Evolutionary conservation across 2,113 vertebrate genomes (phyloP).

Genomic region (Addax nasomaculatus): DNA sequence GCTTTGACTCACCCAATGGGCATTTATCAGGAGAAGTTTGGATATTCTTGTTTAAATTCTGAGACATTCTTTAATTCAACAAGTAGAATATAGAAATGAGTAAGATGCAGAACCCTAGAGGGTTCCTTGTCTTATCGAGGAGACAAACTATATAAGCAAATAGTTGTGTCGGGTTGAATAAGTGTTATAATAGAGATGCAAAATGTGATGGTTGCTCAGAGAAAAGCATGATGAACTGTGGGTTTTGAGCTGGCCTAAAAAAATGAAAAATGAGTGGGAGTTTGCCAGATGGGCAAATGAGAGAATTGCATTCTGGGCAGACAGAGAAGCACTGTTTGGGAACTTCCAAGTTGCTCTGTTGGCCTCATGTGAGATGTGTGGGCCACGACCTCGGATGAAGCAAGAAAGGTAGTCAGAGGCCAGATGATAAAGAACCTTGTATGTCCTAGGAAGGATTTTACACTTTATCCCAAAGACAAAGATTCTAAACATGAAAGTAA

Average conservation of each 20-base stretch:
- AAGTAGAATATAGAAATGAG: neutral
- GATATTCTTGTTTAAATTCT: conserved; percentile 17
- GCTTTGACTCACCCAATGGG: conserved; percentile 4
- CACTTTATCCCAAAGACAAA: conserved; percentile 40
- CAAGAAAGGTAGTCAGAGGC: conserved; percentile 37
- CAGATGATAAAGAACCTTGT: conserved; percentile 52
- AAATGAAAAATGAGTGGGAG: conserved; percentile 15
- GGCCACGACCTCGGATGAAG: conserved; percentile 33
- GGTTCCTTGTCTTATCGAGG: neutral
- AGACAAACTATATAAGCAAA: conserved; percentile 25
- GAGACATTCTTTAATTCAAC: conserved; percentile 24
- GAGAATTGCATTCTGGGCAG: conserved; percentile 39
- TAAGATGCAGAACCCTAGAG: neutral
- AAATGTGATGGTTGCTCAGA: neutral
- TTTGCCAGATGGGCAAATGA: conserved; percentile 52
- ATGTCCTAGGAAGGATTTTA: conserved; percentile 56
- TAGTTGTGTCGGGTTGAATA: neutral
- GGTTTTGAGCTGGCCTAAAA: conserved; percentile 43
- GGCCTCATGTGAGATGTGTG: conserved; percentile 43
- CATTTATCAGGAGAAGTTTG: conserved; percentile 16
- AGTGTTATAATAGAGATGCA: neutral
- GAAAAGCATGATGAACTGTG: conserved; percentile 25
- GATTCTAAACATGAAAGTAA: conserved; percentile 47
- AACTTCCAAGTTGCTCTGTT: conserved; percentile 52
- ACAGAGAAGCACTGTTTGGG: conserved; percentile 53